Evolutionary conservation across 2,797 vertebrate species (phyloP), one percentile per base, ranked within the genome.

Genomic region (Orientallactaga sibirica): DNA sequence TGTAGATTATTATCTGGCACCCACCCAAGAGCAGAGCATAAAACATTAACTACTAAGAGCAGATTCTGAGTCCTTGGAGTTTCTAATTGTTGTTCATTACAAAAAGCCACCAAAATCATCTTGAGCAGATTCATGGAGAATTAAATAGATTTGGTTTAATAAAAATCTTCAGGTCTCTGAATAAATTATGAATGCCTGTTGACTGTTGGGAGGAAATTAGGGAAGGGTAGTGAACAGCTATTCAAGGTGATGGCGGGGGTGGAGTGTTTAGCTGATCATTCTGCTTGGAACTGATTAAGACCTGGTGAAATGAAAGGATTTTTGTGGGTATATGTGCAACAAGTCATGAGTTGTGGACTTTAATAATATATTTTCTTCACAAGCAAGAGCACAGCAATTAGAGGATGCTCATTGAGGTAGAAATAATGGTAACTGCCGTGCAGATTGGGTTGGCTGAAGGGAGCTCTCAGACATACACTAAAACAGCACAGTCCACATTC

Each of bases 311-410:
- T 97, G 94, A 96, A 96, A 93, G 97, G 86, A 95, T 96, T 97
- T 97, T 95, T 84, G 41, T 81, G 67, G 95, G 89, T 97, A 96
- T 97, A 96, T 97, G 94, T 97, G 97, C 98, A 98, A 98, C 98
- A 98, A 98, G 98, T 98, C 96, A 94, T 97, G 97, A 98, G 96
- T 98, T 98, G 97, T 98, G 98, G 98, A 98, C 98, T 98, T 98
- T 88, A 97, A 97, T 98, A 98, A 98, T 98, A 98, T 98, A 98
- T 98, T 98, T 98, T 97, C 98, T 98, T 98, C 97, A 97, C 97
- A 98, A 98, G 98, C 97, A 98, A 98, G 98, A 98, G 97, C 97
- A 95, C 97, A 97, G 98, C 98, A 98, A 98, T 98, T 98, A 98
- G 98, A 98, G 98, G 97, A 97, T 98, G 98, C 97, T 98, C 97